Evolutionary conservation across 2,113 vertebrate genomes (phyloP).

Genomic region (Pontoporia blainvillei): DNA sequence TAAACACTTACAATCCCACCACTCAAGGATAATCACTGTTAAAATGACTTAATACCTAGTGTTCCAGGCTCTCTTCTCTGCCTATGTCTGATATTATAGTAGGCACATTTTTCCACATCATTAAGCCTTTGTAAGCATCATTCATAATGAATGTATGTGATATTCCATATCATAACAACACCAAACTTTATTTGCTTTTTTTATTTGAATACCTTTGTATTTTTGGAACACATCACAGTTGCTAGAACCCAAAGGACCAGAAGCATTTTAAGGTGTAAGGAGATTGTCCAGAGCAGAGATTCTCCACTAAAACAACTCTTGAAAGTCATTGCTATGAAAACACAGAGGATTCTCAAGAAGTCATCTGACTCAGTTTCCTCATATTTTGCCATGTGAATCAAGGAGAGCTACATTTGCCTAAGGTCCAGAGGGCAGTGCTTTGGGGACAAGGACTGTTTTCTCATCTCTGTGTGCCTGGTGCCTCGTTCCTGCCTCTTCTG

Average conservation of each 20-base stretch:
- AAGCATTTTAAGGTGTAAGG: neutral
- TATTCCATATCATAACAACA: neutral
- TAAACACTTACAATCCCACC: neutral
- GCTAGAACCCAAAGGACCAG: neutral
- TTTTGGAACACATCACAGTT: neutral
- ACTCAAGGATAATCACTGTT: neutral
- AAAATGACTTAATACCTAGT: neutral
- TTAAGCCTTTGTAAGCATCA: neutral
- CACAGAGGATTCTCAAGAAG: slow-evolving; percentile 1
- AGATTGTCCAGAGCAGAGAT: neutral
- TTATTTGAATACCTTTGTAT: slow-evolving; percentile 16
- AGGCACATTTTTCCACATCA: neutral
- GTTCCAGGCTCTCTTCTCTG: neutral
- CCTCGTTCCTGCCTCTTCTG: neutral
- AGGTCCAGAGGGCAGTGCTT: neutral
- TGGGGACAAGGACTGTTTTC: neutral
- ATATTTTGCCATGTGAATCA: neutral
- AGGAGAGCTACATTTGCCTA: neutral
- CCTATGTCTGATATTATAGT: neutral
- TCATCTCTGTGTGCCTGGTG: neutral
- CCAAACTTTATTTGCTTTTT: slow-evolving; percentile 15
- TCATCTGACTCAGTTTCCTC: neutral
- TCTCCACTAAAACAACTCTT: neutral
- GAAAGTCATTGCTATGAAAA: neutral
- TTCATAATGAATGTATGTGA: neutral